Base-by-base conservation (phyloP, 2,113 vertebrate species). In the Tragelaphus scriptus region DNA sequence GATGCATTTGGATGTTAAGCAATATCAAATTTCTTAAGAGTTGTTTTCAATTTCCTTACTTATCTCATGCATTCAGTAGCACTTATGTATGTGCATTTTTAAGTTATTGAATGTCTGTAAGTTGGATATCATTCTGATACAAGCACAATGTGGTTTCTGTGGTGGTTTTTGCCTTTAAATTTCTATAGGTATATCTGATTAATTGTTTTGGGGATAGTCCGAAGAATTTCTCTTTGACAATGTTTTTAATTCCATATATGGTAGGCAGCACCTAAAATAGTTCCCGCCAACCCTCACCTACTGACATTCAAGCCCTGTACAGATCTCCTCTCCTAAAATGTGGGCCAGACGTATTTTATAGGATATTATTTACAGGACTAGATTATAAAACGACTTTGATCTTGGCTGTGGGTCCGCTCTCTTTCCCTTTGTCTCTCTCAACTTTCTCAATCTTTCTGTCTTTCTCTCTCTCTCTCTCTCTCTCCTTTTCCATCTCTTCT, bases 101-200 rank as follows among this genome's bases (percentile, higher is more conserved):
- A 26, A 21, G 40, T 86, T 19, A 28, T 25, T 55, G 28, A 85
- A 49, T 36, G 16, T 75, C 28, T 91, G 26, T 7, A 91, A 40
- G 1, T 49, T 92, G 51, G 14, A 58, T 47, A 49, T 49, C 25
- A 51, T 92, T 63, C 19, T 80, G 71, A 80, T 26, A 10, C 3
- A 65, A 80, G 11, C 59, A 12, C 15, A 82, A 1, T 90, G 5
- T 90, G 8, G n/a, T 75, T 77, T 71, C 25, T 75, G 55, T 4
- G 30, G 12, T 80, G 25, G n/a, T 53, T 95, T 93, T 90, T 17
- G 82, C 93, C 17, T 53, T 91, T 65, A 85, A 53, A 56, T 91
- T 91, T 65, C 40, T 85, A 30, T 63, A 40, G 2, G 1, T 90
- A n/a, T 44, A 51, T 63, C 53, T 81, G 36, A 17, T 65, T 36